Conservation (phyloP, 2,888 invertebrate genomes). For the Torymus aiolomorphi region DNA sequence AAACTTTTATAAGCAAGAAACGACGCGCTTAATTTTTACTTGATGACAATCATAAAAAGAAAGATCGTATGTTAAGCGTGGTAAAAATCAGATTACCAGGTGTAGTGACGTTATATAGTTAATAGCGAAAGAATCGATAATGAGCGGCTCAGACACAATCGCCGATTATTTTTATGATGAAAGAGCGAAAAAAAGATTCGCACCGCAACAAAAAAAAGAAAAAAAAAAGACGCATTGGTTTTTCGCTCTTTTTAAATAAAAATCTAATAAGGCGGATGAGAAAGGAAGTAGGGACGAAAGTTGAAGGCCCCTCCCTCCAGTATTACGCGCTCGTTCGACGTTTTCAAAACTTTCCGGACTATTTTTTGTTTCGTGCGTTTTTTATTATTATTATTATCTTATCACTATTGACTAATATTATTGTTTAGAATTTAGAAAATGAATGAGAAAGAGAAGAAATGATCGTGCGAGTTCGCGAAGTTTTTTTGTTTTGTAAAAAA, state of each 20-base stretch:
- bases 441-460: slow-evolving; percentile 39
- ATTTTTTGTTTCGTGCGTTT: slow-evolving; percentile 43
- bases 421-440: slow-evolving; percentile 40
- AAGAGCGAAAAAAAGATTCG: slow-evolving; percentile 5
- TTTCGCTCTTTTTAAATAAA: slow-evolving; percentile 35
- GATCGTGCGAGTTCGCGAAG: slow-evolving; percentile 35
- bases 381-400: slow-evolving; percentile 27
- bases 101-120: slow-evolving; percentile 1
- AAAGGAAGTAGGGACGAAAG: slow-evolving; percentile 48
- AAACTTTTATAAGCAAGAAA: slow-evolving; percentile 37
- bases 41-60: slow-evolving; percentile 47
- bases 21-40: slow-evolving; percentile 31
- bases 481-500: slow-evolving; percentile 21
- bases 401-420: slow-evolving; percentile 37
- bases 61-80: slow-evolving; percentile 22
- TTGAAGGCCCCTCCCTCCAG: slow-evolving; percentile 47
- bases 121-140: slow-evolving; percentile 36
- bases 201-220: slow-evolving; percentile 6
- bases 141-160: slow-evolving; percentile 49
- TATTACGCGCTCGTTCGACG: slow-evolving; percentile 56
- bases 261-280: slow-evolving; percentile 32
- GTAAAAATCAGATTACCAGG: slow-evolving; percentile 39
- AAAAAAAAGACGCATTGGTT: slow-evolving; percentile 26
- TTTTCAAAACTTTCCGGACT: slow-evolving; percentile 42
- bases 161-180: slow-evolving; percentile 25